phyloP scores from a whole-genome alignment of 2,888 invertebrate genomes.

The Baronia brevicornis region DNA sequence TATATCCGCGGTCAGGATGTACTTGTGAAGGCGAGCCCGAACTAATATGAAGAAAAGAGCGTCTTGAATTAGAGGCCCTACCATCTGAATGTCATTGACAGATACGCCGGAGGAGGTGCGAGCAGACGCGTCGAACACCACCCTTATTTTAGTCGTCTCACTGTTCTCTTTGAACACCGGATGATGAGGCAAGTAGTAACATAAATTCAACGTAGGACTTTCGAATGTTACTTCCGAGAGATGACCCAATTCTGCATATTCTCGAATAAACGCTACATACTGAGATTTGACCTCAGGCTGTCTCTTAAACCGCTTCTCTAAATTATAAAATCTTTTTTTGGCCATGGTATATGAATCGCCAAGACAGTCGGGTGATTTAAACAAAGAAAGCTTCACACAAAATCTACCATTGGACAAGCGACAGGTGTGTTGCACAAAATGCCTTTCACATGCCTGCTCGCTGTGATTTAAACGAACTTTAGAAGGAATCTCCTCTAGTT shows the following conservation, averaged over 20 bases:
- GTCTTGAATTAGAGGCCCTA: slow-evolving; percentile 10
- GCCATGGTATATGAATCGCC: slow-evolving; percentile 18
- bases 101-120: slow-evolving; percentile 3
- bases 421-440: slow-evolving; percentile 11
- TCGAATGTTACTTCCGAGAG: too few relatives aligned
- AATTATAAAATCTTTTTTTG: slow-evolving; percentile 16
- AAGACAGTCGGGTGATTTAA: slow-evolving; percentile 16
- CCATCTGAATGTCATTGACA: slow-evolving; percentile 3
- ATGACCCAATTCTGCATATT: slow-evolving; percentile 9
- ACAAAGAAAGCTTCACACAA: slow-evolving; percentile 18
- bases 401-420: slow-evolving; percentile 18
- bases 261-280: slow-evolving; percentile 17
- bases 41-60: slow-evolving; percentile 19
- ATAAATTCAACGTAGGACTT: too few relatives aligned
- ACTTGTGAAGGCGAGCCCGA: slow-evolving; percentile 15
- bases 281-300: slow-evolving; percentile 14
- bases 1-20: not conserved
- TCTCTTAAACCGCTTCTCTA: slow-evolving; percentile 17
- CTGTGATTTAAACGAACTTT: not conserved
- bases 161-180: slow-evolving; percentile 5
- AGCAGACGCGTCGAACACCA: slow-evolving; percentile 2
- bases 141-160: slow-evolving; percentile 5
- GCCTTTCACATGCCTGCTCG: slow-evolving; percentile 13
- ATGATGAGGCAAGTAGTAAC: slow-evolving; percentile 8
- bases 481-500: slow-evolving; percentile 1